Evolutionary conservation across 2,797 vertebrate genomes (phyloP).

Genomic region (Danio tinwini): DNA sequence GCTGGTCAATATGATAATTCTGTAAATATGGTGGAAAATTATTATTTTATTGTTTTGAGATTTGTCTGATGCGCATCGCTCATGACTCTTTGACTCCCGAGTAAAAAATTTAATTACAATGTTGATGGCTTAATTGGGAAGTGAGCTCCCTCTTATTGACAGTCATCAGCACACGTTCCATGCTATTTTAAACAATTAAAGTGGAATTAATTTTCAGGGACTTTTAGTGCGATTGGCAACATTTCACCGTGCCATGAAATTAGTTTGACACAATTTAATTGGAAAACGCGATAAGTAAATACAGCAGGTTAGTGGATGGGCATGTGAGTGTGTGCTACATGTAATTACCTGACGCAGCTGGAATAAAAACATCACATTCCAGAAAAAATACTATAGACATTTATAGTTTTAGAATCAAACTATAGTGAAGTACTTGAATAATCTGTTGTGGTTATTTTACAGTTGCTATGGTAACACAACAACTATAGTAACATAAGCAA

Average conservation of each 20-base stretch:
- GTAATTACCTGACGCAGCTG: constrained; percentile 44
- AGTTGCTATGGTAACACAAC: no score
- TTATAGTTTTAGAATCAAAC: no score
- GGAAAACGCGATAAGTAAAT: constrained; percentile 56
- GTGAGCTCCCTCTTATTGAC: constrained; percentile 43
- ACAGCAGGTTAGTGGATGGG: constrained; percentile 47
- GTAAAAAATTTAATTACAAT: constrained; percentile 80
- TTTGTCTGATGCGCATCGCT: constrained; percentile 77
- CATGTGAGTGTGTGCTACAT: constrained; percentile 15
- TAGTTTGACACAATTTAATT: constrained; percentile 59
- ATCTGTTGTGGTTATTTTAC: no score
- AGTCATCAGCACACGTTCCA: constrained; percentile 46
- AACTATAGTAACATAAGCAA: no score
- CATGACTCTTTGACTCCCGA: constrained; percentile 74
- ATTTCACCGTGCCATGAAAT: constrained; percentile 50
- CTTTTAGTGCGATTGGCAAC: constrained; percentile 45
- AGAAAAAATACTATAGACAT: background rate
- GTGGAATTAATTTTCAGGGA: constrained; percentile 44
- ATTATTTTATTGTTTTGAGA: constrained; percentile 79
- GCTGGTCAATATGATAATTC: constrained; percentile 70
- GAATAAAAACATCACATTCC: constrained; percentile 37
- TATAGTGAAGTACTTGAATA: no score
- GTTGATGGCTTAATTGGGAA: constrained; percentile 80
- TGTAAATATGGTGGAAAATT: constrained; percentile 79
- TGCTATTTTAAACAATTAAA: constrained; percentile 44